phyloP scores from a whole-genome alignment of 92 coral and sea anemone species.

The Virgularia gustaviana region DNA sequence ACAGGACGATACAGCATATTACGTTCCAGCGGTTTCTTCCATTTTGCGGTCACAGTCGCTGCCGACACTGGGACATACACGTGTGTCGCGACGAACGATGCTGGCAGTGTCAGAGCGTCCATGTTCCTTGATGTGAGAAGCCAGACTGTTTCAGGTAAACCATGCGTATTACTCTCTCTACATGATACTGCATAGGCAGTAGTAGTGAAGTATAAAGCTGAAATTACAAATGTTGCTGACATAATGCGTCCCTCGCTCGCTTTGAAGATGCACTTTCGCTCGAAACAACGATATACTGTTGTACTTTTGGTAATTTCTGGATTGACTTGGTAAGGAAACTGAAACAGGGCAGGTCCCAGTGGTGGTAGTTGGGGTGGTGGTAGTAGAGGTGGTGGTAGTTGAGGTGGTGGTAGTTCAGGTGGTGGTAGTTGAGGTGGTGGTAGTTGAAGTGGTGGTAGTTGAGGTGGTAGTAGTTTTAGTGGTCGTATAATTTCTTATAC shows the following conservation, averaged over 20 bases:
- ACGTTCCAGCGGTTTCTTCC: conserved; percentile 35
- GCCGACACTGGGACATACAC: conserved; percentile 69
- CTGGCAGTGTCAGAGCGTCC: conserved; percentile 52
- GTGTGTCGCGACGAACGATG: conserved; percentile 70
- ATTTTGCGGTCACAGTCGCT: conserved; percentile 37
- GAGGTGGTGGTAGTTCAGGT: no score
- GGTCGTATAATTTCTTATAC: not conserved
- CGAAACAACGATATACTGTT: no score
- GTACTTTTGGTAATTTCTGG: not conserved
- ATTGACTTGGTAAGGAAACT: no score
- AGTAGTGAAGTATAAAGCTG: not conserved
- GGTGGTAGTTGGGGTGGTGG: not conserved
- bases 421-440: conserved; percentile 6
- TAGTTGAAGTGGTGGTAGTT: no score
- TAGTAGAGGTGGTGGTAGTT: no score
- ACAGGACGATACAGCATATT: not conserved
- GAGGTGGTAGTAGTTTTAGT: conserved; percentile 19
- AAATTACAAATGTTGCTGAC: not conserved
- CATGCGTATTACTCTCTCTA: not conserved
- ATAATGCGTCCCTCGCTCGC: no score
- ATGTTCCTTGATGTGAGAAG: conserved; percentile 62
- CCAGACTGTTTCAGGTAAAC: conserved; percentile 48
- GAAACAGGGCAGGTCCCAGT: no score
- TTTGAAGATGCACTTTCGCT: no score
- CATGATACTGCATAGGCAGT: not conserved